Evolutionary conservation across 2,888 invertebrate species (phyloP).

Genomic region (Drosophila percnosoma): DNA sequence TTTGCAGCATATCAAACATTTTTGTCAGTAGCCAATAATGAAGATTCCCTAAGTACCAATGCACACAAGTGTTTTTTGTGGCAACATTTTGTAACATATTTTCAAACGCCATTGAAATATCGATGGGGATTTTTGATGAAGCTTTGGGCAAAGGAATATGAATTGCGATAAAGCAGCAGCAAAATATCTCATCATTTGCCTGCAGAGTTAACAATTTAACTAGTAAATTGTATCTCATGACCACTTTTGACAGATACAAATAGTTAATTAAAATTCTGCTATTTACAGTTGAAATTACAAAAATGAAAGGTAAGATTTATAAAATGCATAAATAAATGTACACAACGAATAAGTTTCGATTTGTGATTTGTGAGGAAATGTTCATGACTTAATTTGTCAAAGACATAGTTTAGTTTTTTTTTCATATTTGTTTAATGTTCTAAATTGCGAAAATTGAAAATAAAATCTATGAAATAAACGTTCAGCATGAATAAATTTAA

Average conservation of each 20-base stretch:
- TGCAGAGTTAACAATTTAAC: background rate
- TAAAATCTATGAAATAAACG: background rate
- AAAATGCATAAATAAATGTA: background rate
- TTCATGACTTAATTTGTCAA: too few relatives aligned
- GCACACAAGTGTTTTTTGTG: slow-evolving; percentile 38
- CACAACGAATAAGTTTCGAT: background rate
- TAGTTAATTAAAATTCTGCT: background rate
- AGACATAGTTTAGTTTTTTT: too few relatives aligned
- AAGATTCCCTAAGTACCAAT: slow-evolving; percentile 30
- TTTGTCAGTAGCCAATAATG: slow-evolving; percentile 47
- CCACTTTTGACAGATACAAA: background rate
- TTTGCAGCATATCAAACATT: slow-evolving; percentile 49
- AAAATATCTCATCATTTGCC: slow-evolving; percentile 13
- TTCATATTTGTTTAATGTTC: too few relatives aligned
- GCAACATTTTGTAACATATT: slow-evolving; percentile 52
- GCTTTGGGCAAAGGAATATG: slow-evolving; percentile 2
- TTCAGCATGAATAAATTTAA: background rate
- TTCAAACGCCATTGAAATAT: slow-evolving; percentile 40
- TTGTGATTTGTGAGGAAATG: too few relatives aligned
- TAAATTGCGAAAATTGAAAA: background rate
- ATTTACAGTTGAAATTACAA: background rate
- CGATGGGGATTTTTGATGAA: slow-evolving; percentile 14
- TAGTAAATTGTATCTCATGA: background rate
- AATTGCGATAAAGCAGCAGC: slow-evolving; percentile 4
- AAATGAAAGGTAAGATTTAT: background rate